Evolutionary conservation across 2,888 invertebrate species (phyloP), one percentile per base, ranked within the genome.

Genomic region (Volucella zonaria): DNA sequence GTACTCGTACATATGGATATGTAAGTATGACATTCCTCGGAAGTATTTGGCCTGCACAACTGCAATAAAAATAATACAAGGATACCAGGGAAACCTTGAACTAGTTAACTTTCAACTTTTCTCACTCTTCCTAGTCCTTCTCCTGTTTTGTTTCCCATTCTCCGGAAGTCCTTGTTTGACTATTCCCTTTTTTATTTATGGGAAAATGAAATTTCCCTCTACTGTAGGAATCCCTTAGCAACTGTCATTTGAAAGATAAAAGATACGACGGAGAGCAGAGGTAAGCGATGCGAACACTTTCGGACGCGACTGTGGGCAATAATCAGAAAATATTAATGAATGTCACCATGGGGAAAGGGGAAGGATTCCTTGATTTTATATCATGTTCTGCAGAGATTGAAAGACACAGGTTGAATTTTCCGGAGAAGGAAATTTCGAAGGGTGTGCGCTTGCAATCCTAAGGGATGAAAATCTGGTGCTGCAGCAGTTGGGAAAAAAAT

Each of bases 361-460:
- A 54, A 54, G 15, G 10, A 18, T 12, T 18, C 43, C 14, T 49
- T 58, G 49, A 11, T 45, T 18, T 40, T 18, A 45, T 31, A 54
- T 47, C 10, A 47, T 38, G 15, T 38, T 9, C 18, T 31, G 40
- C 51, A 8, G 51, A 61, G 68, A 52, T 51, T 58, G 15, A 61
- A 56, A 61, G 49, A 73, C 71, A 73, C 82, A 82, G 82, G 82
- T 82, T 82, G 82, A 74, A 74, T 82, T 82, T 82, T 77, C 82
- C 82, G 78, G 78, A 64, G 68, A 51, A 74, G 51, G 14, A 74
- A 74, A 82, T 82, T 82, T 82, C 74, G 61, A 64, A 78, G 62
- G 68, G 68, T 74, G 62, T 82, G 56, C 45, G 51, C 47, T 23
- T 23, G 15, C 12, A 14, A 59, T 79, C 66, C 49, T 56, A 71